Evolutionary conservation across 2,797 vertebrate species (phyloP), one percentile per base, ranked within the genome.

Genomic region (Parauchenoglanis punctatus): DNA sequence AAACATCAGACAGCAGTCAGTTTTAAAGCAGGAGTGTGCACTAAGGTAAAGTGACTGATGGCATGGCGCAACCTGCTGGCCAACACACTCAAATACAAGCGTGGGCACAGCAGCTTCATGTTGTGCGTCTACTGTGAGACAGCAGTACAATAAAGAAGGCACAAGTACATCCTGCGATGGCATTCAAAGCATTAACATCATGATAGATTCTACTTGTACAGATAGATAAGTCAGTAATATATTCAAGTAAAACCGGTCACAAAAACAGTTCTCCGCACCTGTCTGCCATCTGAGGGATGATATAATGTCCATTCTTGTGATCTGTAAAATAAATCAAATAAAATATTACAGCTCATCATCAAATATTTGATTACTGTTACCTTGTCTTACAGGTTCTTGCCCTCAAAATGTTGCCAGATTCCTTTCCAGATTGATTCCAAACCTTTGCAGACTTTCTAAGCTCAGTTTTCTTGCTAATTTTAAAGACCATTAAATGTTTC

Each of bases 241-340:
- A 63, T 65, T 84, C 3, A 52, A 13, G 58, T 76, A 68, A 75
- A 58, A 59, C 25, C n/a, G 72, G 56, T 4, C 25, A 63, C n/a
- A 87, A 0, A 85, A 20, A 87, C 58, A 89, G 25, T 75, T 84
- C 59, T 86, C 85, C 91, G 81, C 95, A 99, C 98, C 98, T 99
- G 96, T 99, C 98, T 25, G 98, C 98, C 98, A 99, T 99, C 92
- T 99, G 98, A 15, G 98, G 98, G 94, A 99, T 99, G 94, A 99
- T 99, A 93, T 99, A 99, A 96, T 99, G 98, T 73, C 98, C 98
- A n/a, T 99, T 99, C 96, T 99, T 99, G 95, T 99, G 98, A 96
- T 99, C 98, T 99, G 94, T 73, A 91, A 89, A 88, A 87, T 44
- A 76, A 87, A 76, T 23, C 23, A 88, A 28, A 76, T 2, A 46